Conservation (phyloP, 2,797 vertebrate species). For the Enteromius radiatus region DNA sequence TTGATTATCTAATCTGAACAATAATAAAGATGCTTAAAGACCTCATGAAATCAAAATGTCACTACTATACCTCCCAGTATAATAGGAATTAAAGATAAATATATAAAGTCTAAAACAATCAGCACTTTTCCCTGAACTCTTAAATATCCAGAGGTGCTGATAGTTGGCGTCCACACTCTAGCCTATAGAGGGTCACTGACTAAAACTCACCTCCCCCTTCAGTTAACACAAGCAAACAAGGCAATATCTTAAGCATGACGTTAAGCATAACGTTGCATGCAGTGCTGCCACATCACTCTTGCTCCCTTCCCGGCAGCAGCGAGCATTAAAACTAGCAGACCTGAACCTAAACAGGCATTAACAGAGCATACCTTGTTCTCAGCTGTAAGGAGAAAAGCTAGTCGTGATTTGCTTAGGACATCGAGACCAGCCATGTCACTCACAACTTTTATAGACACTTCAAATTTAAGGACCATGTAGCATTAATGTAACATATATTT, state of each 20-base stretch:
- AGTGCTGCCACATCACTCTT: constrained; percentile 12
- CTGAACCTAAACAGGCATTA: constrained; percentile 70
- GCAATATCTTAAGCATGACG: constrained; percentile 22
- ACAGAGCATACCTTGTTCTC: constrained; percentile 67
- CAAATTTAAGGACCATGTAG: background rate
- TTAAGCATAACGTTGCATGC: background rate
- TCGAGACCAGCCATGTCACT: constrained; percentile 20
- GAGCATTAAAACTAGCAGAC: constrained; percentile 70
- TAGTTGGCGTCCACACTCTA: background rate
- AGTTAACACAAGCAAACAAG: constrained; percentile 36
- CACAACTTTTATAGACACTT: constrained; percentile 44
- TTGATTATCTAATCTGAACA: background rate
- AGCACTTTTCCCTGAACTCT: background rate
- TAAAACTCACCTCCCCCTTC: background rate
- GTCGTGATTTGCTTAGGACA: constrained; percentile 46
- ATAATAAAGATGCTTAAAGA: background rate
- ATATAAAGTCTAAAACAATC: background rate
- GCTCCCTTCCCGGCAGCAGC: constrained; percentile 16
- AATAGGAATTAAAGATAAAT: background rate
- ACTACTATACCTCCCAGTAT: background rate
- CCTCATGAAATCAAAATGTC: background rate
- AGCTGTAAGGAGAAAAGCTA: constrained; percentile 45
- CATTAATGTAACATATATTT: background rate
- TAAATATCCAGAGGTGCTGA: constrained; percentile 1
- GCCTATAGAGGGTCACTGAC: background rate